Percentiles rank a stretch among this genome's conserved stretches.
phyloP scores from a whole-genome alignment of 92 coral and sea anemone genomes.

The Meandrina meandrites region DNA sequence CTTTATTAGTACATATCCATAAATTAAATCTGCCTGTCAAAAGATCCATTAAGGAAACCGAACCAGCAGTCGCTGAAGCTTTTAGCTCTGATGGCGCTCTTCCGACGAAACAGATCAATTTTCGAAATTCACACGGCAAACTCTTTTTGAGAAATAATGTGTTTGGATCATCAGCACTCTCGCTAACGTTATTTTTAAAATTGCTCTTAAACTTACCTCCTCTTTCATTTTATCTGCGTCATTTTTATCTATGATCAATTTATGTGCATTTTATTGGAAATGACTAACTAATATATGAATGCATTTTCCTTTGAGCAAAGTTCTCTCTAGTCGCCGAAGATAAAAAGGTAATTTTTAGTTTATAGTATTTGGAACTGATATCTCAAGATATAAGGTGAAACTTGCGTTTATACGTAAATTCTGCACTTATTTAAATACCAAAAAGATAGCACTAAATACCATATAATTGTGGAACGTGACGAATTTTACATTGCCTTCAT shows the following conservation, averaged over 20 bases:
- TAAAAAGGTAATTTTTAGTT: too few species aligned
- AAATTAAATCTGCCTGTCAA: constrained; percentile 18
- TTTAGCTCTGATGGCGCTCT: neutral
- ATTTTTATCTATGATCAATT: neutral
- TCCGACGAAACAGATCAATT: constrained; percentile 6
- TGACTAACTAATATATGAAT: too few species aligned
- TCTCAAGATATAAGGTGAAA: too few species aligned
- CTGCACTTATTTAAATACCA: neutral
- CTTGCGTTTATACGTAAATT: neutral
- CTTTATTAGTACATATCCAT: neutral
- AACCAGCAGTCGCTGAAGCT: neutral
- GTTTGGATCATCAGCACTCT: neutral
- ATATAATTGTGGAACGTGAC: neutral
- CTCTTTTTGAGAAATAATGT: neutral
- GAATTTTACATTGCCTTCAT: neutral
- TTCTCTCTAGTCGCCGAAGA: too few species aligned
- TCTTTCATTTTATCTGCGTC: neutral
- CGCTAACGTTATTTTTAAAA: neutral
- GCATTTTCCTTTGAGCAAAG: too few species aligned
- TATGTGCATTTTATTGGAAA: neutral
- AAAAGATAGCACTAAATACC: neutral
- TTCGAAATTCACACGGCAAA: neutral
- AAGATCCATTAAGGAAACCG: constrained; percentile 8
- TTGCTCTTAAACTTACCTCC: neutral
- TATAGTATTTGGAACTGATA: too few species aligned